Evolutionary conservation across 2,113 vertebrate genomes (phyloP).

Genomic region (Coptodon bakossiorum): DNA sequence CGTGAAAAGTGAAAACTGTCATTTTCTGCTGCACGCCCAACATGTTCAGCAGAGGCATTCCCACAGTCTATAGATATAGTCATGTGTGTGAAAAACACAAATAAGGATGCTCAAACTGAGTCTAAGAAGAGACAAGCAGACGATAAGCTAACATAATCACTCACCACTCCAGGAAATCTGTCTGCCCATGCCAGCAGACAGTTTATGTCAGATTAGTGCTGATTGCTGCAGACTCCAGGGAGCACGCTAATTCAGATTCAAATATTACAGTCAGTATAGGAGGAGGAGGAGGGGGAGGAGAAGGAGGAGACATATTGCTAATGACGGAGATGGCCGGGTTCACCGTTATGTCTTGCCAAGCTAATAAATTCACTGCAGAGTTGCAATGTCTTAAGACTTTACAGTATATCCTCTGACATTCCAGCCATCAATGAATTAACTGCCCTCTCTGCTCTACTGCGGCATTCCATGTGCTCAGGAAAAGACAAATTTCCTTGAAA

Average conservation of each 20-base stretch:
- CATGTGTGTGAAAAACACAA: neutral
- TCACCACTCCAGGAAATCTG: neutral
- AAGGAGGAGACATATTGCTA: slow-evolving; percentile 1
- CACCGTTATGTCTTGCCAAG: slow-evolving; percentile 9
- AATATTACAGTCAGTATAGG: neutral
- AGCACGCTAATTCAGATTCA: neutral
- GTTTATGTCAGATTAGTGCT: slow-evolving; percentile 21
- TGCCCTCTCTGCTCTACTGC: neutral
- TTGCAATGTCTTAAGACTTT: slow-evolving; percentile 8
- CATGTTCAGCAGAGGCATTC: neutral
- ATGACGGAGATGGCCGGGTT: slow-evolving; percentile 4
- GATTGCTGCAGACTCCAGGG: neutral
- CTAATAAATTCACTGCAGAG: slow-evolving; percentile 25
- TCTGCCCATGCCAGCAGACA: neutral
- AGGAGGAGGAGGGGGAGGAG: neutral
- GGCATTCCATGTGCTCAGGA: neutral
- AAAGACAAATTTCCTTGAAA: neutral
- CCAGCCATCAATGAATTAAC: slow-evolving; percentile 6
- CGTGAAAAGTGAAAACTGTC: neutral
- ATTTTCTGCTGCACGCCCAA: neutral
- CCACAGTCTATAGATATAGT: neutral
- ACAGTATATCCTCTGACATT: neutral
- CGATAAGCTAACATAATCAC: neutral
- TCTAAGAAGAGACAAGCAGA: neutral
- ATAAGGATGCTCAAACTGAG: neutral